Base-by-base conservation (phyloP, 2,888 invertebrate species). In the Drosophila sordidula region DNA sequence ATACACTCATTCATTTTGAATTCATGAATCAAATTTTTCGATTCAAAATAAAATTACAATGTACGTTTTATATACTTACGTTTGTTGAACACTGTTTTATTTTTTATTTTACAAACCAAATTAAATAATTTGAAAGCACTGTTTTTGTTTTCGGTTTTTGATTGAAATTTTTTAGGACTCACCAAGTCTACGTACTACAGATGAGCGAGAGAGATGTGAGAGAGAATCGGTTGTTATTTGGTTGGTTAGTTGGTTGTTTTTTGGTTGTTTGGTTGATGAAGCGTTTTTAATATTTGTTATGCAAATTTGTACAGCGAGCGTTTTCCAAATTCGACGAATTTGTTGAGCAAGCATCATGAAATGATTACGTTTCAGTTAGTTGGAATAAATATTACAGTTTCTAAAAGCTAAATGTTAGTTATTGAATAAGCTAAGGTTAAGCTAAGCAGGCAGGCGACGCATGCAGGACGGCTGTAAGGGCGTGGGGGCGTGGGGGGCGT, bases 161-260 rank as follows among this genome's bases (percentile, higher is more conserved):
- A 66, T 55, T 64, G 11, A 29, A 70, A 56, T 69, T 39, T 16
- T 25, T 75, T 16, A 46, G 56, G 62, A 86, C 86, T 86, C 85
- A 86, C 86, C 86, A 72, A 89, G 65, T 88, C 87, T 86, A 86
- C 86, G 86, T 80, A 86, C 89, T 86, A 86, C 84, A 88, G 85
- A 75, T 89, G 85, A 64, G 38, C 69, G 72, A 79, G 46, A 59
- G 57, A 71, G 66, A 64, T 72, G 87, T 78, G 71, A 73, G 50
- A 82, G 67, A 87, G 85, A 85, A 87, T 85, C 85, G 58, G 84
- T 75, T 50, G 6, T 47, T 58, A 25, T 29, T 72, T 76, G 57
- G 50, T 73, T 49, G 52, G 14, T 75, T 64, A 34, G 50, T 70
- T 67, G 55, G 34, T 72, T 49, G 39, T 67, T 72, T 41, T 11